Base-by-base conservation (phyloP, 2,797 vertebrate species). In the Sternarchorhynchus goeldii region DNA sequence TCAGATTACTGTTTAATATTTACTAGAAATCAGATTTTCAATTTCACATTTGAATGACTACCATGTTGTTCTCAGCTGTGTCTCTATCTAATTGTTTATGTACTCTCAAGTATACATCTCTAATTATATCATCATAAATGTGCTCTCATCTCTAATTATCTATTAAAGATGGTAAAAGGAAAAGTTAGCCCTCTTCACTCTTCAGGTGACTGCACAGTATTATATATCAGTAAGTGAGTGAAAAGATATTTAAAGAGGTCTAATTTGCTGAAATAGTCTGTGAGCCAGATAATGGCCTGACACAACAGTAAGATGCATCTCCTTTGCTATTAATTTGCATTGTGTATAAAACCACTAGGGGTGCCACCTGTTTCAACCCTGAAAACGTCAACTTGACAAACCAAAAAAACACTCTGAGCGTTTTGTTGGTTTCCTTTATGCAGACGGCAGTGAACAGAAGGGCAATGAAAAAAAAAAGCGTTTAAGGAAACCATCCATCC, bases 191-290 rank as follows among this genome's bases (percentile, higher is more conserved):
- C 45, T 41, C n/a, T n/a, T n/a, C n/a, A n/a, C n/a, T n/a, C n/a
- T n/a, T n/a, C n/a, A 57, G 12, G 58, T 45, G 36, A 71, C 73
- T 70, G 25, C 66, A 80, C 20, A 73, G 62, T 55, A 58, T 76
- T 77, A 69, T 77, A 29, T 83, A 73, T 63, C 57, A 73, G 69
- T 73, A 55, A 36, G 25, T 1, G 21, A 57, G 63, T 39, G 17
- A 63, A 45, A 69, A 75, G 45, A 66, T 41, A 80, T 56, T 59
- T 64, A 69, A 69, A 65, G 67, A 16, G 34, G 45, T 56, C 62
- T 21, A 18, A 57, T 45, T 55, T 73, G 45, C 25, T 6, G 65
- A 63, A 80, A 57, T 18, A 36, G 21, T 72, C 45, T 67, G 10
- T 70, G 63, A 71, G 34, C 59, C 55, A n/a, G 50, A 65, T 36